Conservation (phyloP, 2,888 invertebrate genomes). For the Pollenia labialis region DNA sequence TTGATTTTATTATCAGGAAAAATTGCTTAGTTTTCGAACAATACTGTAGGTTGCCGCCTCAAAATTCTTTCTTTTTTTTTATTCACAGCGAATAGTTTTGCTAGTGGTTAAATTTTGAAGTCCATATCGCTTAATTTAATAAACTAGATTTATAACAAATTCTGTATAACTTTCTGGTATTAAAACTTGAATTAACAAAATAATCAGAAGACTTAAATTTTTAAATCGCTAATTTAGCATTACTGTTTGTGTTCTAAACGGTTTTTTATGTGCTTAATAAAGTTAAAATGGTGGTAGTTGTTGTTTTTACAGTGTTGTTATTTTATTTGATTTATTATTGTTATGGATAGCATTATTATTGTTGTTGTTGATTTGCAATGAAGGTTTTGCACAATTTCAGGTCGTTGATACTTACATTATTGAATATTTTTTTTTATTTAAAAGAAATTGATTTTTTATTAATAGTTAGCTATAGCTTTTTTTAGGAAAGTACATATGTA, state of each 20-base stretch:
- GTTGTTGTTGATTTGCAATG: slow-evolving; percentile 29
- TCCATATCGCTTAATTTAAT: no score
- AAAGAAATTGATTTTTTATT: neutral
- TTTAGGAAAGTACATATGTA: neutral
- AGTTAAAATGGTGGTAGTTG: slow-evolving; percentile 8
- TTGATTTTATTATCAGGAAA: no score
- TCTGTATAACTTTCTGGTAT: no score
- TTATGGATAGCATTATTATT: slow-evolving; percentile 36
- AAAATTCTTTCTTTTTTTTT: no score
- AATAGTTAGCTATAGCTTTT: neutral
- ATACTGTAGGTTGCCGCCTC: no score
- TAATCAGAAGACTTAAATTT: neutral
- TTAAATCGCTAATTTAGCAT: slow-evolving; percentile 15
- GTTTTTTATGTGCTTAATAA: slow-evolving; percentile 22
- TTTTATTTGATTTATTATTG: slow-evolving; percentile 3
- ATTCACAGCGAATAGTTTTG: no score
- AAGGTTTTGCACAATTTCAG: slow-evolving; percentile 67
- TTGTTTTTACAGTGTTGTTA: slow-evolving; percentile 6
- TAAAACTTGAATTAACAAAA: neutral
- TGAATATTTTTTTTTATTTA: slow-evolving; percentile 14
- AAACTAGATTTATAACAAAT: no score
- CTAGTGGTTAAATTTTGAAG: no score
- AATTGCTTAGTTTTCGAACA: no score
- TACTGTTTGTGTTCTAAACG: neutral
- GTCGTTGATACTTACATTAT: slow-evolving; percentile 70